Conservation (phyloP, 2,888 invertebrate genomes). For the Himalopsyche anomala region DNA sequence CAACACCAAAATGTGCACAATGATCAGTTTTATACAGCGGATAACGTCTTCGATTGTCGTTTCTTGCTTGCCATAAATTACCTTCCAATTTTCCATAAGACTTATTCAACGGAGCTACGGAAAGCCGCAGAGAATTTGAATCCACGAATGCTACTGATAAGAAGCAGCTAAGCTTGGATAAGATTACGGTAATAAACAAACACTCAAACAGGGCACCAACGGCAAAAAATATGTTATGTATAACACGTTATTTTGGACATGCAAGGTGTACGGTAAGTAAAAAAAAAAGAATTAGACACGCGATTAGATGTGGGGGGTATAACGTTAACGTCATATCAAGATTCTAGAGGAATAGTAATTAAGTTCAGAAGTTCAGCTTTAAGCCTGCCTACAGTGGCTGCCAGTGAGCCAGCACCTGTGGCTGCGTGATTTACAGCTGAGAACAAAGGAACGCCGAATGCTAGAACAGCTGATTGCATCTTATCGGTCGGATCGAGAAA, state of each 20-base stretch:
- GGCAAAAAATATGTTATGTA: neutral
- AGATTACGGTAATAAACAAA: no score
- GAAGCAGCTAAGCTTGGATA: no score
- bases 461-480: neutral
- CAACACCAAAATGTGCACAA: no score
- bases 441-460: slow-evolving; percentile 19
- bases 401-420: neutral
- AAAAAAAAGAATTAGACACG: neutral
- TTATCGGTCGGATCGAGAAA: neutral
- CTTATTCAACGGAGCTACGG: neutral
- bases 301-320: neutral
- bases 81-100: neutral
- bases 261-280: neutral
- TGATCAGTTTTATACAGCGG: no score
- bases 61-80: neutral
- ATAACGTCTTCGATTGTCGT: no score
- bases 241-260: slow-evolving; percentile 1
- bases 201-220: no score
- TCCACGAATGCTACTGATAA: no score
- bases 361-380: slow-evolving; percentile 2
- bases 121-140: no score
- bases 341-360: slow-evolving; percentile 23
- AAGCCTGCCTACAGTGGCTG: neutral
- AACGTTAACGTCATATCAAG: slow-evolving; percentile 18
- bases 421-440: slow-evolving; percentile 10